These are phyloP conservation scores for Hemiscyllium ocellatum DNA, from an alignment of 2,113 vertebrate species.

Conservation along the genomic window DNA sequence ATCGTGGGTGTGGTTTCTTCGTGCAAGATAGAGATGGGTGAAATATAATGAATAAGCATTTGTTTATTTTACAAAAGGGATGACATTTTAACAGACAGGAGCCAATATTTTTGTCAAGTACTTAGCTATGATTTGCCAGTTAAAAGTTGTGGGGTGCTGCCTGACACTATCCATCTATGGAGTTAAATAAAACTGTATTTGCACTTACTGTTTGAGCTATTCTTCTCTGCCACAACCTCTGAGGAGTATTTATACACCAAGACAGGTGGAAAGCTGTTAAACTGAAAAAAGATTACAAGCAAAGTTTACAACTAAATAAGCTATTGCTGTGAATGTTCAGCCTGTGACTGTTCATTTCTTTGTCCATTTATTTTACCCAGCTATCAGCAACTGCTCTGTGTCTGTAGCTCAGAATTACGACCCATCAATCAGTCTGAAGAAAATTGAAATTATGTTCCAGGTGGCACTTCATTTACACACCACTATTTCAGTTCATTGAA, in stretches of 20 bases:
- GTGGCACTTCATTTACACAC: not conserved
- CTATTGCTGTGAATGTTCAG: not conserved
- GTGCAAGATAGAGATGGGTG: not conserved
- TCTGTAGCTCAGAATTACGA: not conserved
- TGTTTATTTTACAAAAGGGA: not conserved
- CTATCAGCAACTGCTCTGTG: not conserved
- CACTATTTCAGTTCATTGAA: not conserved
- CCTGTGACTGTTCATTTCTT: not conserved
- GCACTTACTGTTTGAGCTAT: not conserved
- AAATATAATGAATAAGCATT: not conserved
- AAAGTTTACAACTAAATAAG: not conserved
- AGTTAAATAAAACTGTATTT: not conserved
- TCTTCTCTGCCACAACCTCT: not conserved
- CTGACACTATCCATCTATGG: not conserved
- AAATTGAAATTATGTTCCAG: not conserved
- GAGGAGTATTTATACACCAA: not conserved
- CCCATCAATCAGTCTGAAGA: slow-evolving; percentile 3
- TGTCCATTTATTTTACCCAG: not conserved
- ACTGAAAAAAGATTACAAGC: not conserved
- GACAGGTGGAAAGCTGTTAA: not conserved
- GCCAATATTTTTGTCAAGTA: not conserved
- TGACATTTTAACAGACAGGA: not conserved
- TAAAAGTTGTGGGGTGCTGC: not conserved
- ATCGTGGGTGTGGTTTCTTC: not conserved
- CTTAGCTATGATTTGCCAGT: not conserved